These are phyloP conservation scores for Chrysina gloriosa DNA, from an alignment of 2,888 invertebrate species.

Conservation along the genomic window DNA sequence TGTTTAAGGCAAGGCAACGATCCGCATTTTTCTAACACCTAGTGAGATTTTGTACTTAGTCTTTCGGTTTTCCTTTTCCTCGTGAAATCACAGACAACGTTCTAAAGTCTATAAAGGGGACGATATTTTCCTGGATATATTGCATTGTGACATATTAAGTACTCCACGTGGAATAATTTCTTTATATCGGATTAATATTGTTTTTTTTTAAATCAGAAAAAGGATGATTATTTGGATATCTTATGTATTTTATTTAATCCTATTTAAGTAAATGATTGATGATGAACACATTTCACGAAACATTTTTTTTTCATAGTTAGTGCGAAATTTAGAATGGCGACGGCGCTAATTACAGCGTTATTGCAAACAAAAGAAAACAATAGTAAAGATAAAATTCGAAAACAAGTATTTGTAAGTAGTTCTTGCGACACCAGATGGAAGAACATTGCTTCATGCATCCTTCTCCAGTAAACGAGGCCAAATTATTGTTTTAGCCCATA, in stretches of 20 bases:
- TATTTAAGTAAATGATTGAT: neutral
- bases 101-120: slow-evolving; percentile 9
- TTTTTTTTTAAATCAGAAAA: neutral
- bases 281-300: slow-evolving; percentile 1
- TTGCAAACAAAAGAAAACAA: too few species aligned
- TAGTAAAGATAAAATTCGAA: too few species aligned
- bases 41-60: slow-evolving; percentile 47
- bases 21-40: slow-evolving; percentile 36
- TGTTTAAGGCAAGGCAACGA: slow-evolving; percentile 35
- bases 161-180: neutral
- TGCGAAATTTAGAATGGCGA: neutral
- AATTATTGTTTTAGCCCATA: too few species aligned
- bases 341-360: too few species aligned
- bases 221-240: slow-evolving; percentile 21
- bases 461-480: too few species aligned
- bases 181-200: neutral
- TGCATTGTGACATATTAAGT: slow-evolving; percentile 24
- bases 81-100: slow-evolving; percentile 18
- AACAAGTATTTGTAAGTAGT: too few species aligned
- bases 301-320: neutral
- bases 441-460: too few species aligned
- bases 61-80: slow-evolving; percentile 17
- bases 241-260: slow-evolving; percentile 1
- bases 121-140: neutral
- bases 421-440: too few species aligned